These are phyloP conservation scores for Pampusana beccarii DNA, from an alignment of 2,113 vertebrate genomes.

Conservation along the genomic window DNA sequence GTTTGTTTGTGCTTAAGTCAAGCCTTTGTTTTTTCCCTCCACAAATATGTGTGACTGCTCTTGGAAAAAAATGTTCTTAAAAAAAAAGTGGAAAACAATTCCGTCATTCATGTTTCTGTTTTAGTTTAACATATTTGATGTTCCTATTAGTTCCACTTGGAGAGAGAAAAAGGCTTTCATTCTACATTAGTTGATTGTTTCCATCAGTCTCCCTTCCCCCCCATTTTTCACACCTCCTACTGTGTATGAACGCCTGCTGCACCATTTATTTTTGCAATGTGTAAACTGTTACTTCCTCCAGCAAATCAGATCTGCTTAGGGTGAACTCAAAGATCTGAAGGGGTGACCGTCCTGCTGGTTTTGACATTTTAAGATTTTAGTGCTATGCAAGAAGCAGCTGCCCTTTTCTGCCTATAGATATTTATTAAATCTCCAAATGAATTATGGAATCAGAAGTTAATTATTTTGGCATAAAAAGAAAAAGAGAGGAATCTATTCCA, in stretches of 20 bases:
- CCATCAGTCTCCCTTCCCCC: slow-evolving; percentile 40
- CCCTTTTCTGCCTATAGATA: neutral
- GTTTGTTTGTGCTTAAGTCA: neutral
- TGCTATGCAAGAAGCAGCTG: neutral
- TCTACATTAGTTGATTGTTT: slow-evolving; percentile 69
- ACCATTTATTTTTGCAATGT: slow-evolving; percentile 64
- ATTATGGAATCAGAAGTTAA: slow-evolving; percentile 34
- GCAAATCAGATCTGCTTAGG: slow-evolving; percentile 60
- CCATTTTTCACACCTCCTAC: slow-evolving; percentile 72
- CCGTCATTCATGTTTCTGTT: neutral
- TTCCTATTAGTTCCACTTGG: slow-evolving; percentile 62
- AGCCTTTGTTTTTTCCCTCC: neutral
- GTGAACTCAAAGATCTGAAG: slow-evolving; percentile 56
- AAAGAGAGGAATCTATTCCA: slow-evolving; percentile 2
- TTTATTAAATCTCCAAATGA: slow-evolving; percentile 16
- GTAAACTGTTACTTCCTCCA: slow-evolving; percentile 72
- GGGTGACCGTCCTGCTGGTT: slow-evolving; percentile 30
- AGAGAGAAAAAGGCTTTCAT: slow-evolving; percentile 48
- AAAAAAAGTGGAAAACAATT: neutral
- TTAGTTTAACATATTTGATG: slow-evolving; percentile 55
- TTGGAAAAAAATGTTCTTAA: neutral
- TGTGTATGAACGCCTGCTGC: slow-evolving; percentile 47
- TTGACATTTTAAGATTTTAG: slow-evolving; percentile 36
- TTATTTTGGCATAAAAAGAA: slow-evolving; percentile 27
- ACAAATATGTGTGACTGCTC: neutral